phyloP scores from a whole-genome alignment of 2,797 vertebrate genomes.

The Moxostoma hubbsi region DNA sequence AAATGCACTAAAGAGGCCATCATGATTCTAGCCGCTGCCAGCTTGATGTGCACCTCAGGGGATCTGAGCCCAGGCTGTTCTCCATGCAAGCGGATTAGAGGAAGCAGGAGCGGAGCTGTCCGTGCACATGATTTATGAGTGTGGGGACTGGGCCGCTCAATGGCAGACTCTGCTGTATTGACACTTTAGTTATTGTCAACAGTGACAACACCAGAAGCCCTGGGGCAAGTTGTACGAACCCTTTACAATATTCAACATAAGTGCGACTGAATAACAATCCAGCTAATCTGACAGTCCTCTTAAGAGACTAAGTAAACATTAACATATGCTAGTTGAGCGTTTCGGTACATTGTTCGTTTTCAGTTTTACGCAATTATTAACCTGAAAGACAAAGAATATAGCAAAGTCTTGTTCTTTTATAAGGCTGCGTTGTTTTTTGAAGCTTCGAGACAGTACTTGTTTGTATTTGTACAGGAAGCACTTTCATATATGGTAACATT shows the following conservation, averaged over 20 bases:
- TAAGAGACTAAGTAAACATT: conserved; percentile 7
- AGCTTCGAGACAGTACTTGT: not conserved
- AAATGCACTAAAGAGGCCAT: conserved; percentile 49
- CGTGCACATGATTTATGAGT: conserved; percentile 85
- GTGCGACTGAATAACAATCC: conserved; percentile 13
- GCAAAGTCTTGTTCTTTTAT: conserved; percentile 13
- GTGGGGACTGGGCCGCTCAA: conserved; percentile 61
- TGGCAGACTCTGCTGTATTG: conserved; percentile 58
- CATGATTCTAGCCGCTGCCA: conserved; percentile 67
- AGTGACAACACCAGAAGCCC: conserved; percentile 55
- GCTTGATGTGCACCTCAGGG: conserved; percentile 68
- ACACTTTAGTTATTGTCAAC: conserved; percentile 64
- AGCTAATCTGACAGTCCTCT: conserved; percentile 26
- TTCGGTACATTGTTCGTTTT: not conserved
- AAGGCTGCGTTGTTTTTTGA: not conserved
- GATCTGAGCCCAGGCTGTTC: conserved; percentile 68
- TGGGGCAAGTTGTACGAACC: conserved; percentile 38
- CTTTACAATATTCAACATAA: conserved; percentile 38
- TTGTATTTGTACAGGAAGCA: not conserved
- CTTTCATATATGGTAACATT: not conserved
- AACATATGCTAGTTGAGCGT: not conserved
- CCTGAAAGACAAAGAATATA: conserved; percentile 1
- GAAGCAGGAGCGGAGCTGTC: conserved; percentile 73
- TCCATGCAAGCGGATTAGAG: conserved; percentile 77
- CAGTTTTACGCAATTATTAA: conserved; percentile 11